Evolutionary conservation across 2,888 invertebrate species (phyloP).

Genomic region (Trichopria drosophilae): DNA sequence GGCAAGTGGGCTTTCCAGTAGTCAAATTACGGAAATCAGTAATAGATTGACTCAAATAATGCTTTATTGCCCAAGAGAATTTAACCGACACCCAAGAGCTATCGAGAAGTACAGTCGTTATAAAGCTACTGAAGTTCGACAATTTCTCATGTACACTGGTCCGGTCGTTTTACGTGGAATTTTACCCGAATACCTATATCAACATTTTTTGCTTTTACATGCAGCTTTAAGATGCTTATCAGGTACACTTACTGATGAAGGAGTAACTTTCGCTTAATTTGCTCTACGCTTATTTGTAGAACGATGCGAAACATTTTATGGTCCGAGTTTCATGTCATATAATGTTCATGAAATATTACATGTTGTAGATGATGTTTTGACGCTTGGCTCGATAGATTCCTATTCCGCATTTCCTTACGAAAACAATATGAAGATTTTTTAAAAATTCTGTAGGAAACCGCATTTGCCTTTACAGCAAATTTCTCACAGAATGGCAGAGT

Average conservation of each 20-base stretch:
- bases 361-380: conserved; percentile 1
- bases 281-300: too few species aligned
- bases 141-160: too few species aligned
- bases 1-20: neutral
- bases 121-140: conserved; percentile 10
- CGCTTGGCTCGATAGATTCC: conserved; percentile 15
- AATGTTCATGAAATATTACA: conserved; percentile 12
- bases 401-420: conserved; percentile 23
- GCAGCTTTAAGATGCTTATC: conserved; percentile 9
- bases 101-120: neutral
- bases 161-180: conserved; percentile 1
- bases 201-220: conserved; percentile 14
- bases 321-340: conserved; percentile 13
- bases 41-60: neutral
- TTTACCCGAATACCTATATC: neutral
- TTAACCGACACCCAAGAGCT: too few species aligned
- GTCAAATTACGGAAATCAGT: conserved; percentile 4
- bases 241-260: too few species aligned
- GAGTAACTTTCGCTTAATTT: too few species aligned
- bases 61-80: neutral
- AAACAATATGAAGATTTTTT: conserved; percentile 21
- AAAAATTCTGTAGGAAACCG: conserved; percentile 7
- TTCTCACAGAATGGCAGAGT: conserved; percentile 1
- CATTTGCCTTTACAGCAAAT: conserved; percentile 2
- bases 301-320: conserved; percentile 7